A percentile compares a stretch with the other conserved stretches of the same genome.
Evolutionary conservation across 2,113 vertebrate species (phyloP).

Genomic region (Lepidothrix coronata): DNA sequence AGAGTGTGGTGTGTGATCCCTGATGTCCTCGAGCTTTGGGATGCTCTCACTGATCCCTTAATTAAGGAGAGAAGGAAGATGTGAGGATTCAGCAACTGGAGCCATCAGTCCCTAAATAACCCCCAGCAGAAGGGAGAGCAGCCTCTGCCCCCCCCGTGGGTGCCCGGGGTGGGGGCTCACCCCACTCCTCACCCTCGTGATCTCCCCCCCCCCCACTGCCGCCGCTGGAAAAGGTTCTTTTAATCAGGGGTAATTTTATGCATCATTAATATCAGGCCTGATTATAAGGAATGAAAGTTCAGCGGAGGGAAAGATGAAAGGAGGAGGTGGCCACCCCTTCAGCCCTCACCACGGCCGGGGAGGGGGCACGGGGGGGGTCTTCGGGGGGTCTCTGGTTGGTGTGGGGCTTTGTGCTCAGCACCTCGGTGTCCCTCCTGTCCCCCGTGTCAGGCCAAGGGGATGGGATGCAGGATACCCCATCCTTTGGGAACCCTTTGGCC

Average conservation of each 20-base stretch:
- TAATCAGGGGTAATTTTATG: slow-evolving; percentile 51
- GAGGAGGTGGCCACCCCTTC: background rate
- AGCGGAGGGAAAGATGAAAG: background rate
- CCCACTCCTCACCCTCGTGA: background rate
- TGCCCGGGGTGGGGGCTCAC: background rate
- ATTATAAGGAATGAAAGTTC: slow-evolving; percentile 8
- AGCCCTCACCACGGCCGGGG: fast-evolving
- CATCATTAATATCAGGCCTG: slow-evolving; percentile 31
- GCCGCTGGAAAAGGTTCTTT: slow-evolving; percentile 25
- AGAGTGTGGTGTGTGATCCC: background rate
- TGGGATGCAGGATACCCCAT: fast-evolving
- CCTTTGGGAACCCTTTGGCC: background rate
- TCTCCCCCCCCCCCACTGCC: background rate
- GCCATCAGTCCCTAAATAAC: background rate
- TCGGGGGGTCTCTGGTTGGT: fast-evolving
- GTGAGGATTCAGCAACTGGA: background rate
- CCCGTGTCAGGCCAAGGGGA: background rate
- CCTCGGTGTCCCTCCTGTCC: background rate
- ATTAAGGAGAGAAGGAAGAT: background rate
- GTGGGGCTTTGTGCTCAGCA: background rate
- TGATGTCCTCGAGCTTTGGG: fast-evolving
- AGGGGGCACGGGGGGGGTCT: background rate
- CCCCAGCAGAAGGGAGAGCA: fast-evolving
- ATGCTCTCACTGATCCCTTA: background rate
- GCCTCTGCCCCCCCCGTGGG: background rate